Evolutionary conservation across 2,113 vertebrate genomes (phyloP), one percentile per base, ranked within the genome.

Genomic region (Scytalopus superciliaris): DNA sequence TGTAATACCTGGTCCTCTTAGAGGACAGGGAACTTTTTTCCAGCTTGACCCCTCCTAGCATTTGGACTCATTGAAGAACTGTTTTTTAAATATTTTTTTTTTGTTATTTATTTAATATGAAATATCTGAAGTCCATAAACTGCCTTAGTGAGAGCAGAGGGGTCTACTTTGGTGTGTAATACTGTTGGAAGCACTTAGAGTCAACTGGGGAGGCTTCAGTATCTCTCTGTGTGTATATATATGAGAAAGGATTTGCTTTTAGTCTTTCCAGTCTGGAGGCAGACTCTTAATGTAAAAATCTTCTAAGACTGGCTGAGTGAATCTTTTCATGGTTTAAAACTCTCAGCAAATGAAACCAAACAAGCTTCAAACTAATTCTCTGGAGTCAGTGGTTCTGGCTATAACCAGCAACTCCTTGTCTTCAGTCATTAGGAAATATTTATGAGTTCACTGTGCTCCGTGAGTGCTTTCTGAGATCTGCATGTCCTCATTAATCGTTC

Each of bases 361-460:
- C 40, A 60, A 66, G 35, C 52, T 88, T 80, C 79, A 75, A 79
- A 82, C 84, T 73, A 69, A 55, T 78, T 80, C 63, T 87, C 13
- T 94, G 31, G 40, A 78, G 55, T 59, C 39, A 74, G 72, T 76
- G 55, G 78, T 70, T 52, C 85, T 92, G 55, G 52, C 82, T 86
- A 28, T 90, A 81, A 69, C 88, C 30, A 90, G 52, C 33, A 94
- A 52, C 50, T 91, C 30, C 52, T 86, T 93, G 69, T 84, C 52
- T 92, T 95, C 79, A 74, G 75, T 90, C 79, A 64, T 84, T 55
- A 91, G 89, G 83, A 92, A 97, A 87, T 93, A 96, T 92, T 94
- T 94, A 67, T 15, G 80, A 75, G 93, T 92, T 96, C 93, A 92
- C 72, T 90, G 94, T 89, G 85, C 76, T 77, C 94, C 70, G 21